Evolutionary conservation across 1,140 invertebrate genomes (phyloP), one percentile per base, ranked within the genome.

Genomic region (Trichonephila inaurata): DNA sequence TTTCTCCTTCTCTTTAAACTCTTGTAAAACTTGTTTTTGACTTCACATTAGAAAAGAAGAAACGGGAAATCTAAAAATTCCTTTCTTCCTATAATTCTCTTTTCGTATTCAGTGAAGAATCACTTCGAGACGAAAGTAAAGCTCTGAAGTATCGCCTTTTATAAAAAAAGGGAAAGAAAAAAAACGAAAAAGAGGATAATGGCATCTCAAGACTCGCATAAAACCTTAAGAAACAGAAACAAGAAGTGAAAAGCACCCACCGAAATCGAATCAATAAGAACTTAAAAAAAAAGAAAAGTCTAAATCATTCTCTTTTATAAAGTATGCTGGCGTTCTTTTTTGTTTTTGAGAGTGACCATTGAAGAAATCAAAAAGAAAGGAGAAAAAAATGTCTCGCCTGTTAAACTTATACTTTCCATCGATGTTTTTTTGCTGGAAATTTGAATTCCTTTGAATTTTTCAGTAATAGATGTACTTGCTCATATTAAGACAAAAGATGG

Each of bases 211-310:
- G 72, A 33, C 18, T 33, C 16, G 72, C 72, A 77, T 77, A 77
- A 77, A 77, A 77, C 72, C 72, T 77, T 77, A 33, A 77, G 72
- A 33, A 77, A 77, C 72, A 77, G 72, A 77, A 77, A 77, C 72
- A 77, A 77, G 28, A 77, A 77, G 72, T 77, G 72, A 77, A 77
- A 77, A 77, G 28, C 72, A 77, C 28, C 72, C 5, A 33, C 72
- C 28, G 72, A 77, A 77, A 77, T 77, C 72, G 72, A 77, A 77
- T 77, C 72, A 77, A 24, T 72, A 72, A 72, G 72, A 77, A 77
- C 4, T 18, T 18, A 77, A 77, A 18, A 77, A 33, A 72, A 28
- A 12, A n/a, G 24, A 72, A 28, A 77, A 40, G 28, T 40, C 33
- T 40, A 77, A 77, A 33, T 77, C 72, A 28, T 33, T 33, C 14